Base-by-base conservation (phyloP, 2,797 vertebrate genomes). In the Syngnathus rostellatus region DNA sequence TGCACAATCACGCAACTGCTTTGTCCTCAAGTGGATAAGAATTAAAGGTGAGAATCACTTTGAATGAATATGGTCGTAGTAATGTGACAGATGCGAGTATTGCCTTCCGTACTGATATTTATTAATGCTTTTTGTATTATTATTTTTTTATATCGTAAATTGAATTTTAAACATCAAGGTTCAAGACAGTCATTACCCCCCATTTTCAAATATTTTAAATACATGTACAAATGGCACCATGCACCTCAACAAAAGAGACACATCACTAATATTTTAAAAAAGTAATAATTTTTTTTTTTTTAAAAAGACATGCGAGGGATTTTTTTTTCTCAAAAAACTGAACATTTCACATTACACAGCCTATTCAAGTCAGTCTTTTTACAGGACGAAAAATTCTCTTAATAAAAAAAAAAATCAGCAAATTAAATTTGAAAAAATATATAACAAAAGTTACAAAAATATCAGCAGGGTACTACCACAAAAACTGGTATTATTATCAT, bases 321-420 rank as follows among this genome's bases (percentile, higher is more conserved):
- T 17, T 63, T 14, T 21, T 21, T 17, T 63, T 14, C 41, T 62
- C 14, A 9, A 10, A 19, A 54, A 53, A 50, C 14, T 91, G 90
- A 80, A 87, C 78, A 80, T 31, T 94, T 95, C 93, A 98, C 95
- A 94, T 94, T 93, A 95, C 91, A 89, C 90, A 90, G 86, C 92
- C 93, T 93, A 89, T 96, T 97, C 95, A 97, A 96, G 94, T 95
- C 92, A 91, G 84, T 82, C 85, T 78, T 85, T 87, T 89, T 91
- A 93, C 92, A 95, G 91, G 93, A 86, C 88, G 92, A 91, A 85
- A 91, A 85, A 57, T 73, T 50, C 45, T 68, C 63, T 23, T 3
- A 10, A 41, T 59, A 64, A 59, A 64, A 58, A 53, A 62, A 55
- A 58, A 66, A 70, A 67, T 17, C 19, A 11, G 31, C 11, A 51